These are phyloP conservation scores for Toxostoma redivivum DNA, from an alignment of 2,113 vertebrate species.

Conservation along the genomic window DNA sequence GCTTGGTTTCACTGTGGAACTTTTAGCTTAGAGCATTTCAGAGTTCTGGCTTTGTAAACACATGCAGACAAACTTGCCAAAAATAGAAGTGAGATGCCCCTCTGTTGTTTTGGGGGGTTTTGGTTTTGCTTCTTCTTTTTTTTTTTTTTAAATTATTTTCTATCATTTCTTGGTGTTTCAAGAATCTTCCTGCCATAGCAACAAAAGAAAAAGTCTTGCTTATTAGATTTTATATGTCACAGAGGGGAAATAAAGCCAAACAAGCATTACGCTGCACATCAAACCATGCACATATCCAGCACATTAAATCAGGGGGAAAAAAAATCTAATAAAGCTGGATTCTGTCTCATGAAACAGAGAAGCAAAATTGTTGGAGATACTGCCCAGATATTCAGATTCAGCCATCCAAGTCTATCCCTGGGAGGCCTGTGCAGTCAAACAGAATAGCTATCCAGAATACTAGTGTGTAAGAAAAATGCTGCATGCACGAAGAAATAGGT, in stretches of 20 bases:
- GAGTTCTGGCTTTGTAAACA: conserved; percentile 40
- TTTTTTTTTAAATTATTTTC: not conserved
- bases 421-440: conserved; percentile 3
- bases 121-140: not conserved
- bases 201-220: conserved; percentile 34
- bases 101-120: not conserved
- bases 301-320: conserved; percentile 9
- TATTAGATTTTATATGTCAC: conserved; percentile 60
- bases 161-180: conserved; percentile 25
- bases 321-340: conserved; percentile 53
- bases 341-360: conserved; percentile 48
- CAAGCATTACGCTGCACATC: conserved; percentile 32
- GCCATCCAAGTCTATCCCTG: not conserved
- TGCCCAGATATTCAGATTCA: conserved; percentile 34
- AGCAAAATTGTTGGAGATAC: conserved; percentile 37
- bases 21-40: conserved; percentile 18
- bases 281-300: conserved; percentile 39
- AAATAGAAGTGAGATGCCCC: conserved; percentile 52
- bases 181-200: conserved; percentile 38
- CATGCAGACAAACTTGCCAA: conserved; percentile 22
- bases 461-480: not conserved
- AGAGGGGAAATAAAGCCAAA: conserved; percentile 55
- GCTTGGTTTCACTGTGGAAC: conserved; percentile 15
- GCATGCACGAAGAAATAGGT: not conserved
- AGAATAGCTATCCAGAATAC: not conserved